Conservation (phyloP, 2,888 invertebrate genomes). For the Creontiades dilutus region DNA sequence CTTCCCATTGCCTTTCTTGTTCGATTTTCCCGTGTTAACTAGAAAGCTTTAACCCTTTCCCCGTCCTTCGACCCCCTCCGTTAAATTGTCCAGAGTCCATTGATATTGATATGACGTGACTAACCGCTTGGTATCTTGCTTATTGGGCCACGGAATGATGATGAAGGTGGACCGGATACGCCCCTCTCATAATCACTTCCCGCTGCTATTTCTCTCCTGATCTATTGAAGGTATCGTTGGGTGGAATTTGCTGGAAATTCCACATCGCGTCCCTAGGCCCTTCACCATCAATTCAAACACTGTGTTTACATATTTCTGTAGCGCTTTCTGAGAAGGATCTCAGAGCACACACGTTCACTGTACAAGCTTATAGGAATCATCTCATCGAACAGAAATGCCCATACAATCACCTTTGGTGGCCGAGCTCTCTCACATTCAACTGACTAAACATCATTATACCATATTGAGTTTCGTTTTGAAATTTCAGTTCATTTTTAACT, state of each 20-base stretch:
- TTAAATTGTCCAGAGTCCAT: constrained; percentile 67
- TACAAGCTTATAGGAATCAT: too few relatives aligned
- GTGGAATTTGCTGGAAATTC: not conserved
- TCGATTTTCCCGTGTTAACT: constrained; percentile 5
- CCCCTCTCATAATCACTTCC: constrained; percentile 46
- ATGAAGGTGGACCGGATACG: constrained; percentile 40
- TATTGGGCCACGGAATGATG: constrained; percentile 64
- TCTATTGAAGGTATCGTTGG: constrained; percentile 28
- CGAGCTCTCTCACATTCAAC: too few relatives aligned
- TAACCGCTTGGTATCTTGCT: constrained; percentile 63
- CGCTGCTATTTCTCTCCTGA: constrained; percentile 40
- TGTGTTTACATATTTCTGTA: too few relatives aligned
- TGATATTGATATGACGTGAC: constrained; percentile 69
- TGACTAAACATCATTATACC: too few relatives aligned
- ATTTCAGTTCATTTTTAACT: too few relatives aligned
- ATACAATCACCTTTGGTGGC: too few relatives aligned
- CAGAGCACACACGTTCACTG: too few relatives aligned
- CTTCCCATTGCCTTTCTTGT: not conserved
- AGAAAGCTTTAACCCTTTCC: constrained; percentile 13
- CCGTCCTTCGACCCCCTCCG: not conserved
- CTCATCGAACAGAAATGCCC: too few relatives aligned
- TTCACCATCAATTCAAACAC: not conserved
- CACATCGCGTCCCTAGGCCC: not conserved
- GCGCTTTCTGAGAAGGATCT: too few relatives aligned
- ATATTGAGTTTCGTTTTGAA: too few relatives aligned